A percentile compares a stretch with the other conserved stretches of the same genome.
phyloP scores from a whole-genome alignment of 2,888 invertebrate genomes.

The Copidosoma aretas region DNA sequence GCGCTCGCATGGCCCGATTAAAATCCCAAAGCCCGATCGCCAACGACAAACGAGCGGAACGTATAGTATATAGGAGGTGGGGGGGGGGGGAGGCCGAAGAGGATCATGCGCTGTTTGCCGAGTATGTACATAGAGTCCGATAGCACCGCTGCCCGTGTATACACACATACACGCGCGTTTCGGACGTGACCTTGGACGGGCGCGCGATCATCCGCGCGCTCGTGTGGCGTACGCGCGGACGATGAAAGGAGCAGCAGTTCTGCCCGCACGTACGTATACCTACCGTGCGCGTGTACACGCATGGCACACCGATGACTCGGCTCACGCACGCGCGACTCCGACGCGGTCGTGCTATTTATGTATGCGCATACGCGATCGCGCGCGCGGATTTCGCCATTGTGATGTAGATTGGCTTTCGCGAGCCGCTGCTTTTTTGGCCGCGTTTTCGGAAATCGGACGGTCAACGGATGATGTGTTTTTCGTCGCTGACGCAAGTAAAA shows the following conservation, averaged over 20 bases:
- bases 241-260: too few relatives aligned
- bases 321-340: neutral
- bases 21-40: conserved; percentile 7
- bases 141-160: too few relatives aligned
- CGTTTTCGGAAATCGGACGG: too few relatives aligned
- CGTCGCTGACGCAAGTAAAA: too few relatives aligned
- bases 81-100: neutral
- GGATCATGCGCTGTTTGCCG: neutral
- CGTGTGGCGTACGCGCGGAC: neutral
- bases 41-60: neutral
- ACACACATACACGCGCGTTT: conserved; percentile 4
- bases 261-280: conserved; percentile 21
- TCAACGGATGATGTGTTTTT: too few relatives aligned
- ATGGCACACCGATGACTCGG: neutral
- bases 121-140: conserved; percentile 7
- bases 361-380: conserved; percentile 5
- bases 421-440: neutral
- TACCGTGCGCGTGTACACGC: conserved; percentile 22
- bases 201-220: conserved; percentile 30
- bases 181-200: conserved; percentile 35
- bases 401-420: neutral
- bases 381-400: neutral
- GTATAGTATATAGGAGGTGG: too few relatives aligned
- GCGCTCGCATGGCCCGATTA: conserved; percentile 1
- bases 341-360: neutral